Evolutionary conservation across 2,888 invertebrate species (phyloP), one percentile per base, ranked within the genome.

Genomic region (Tholera decimalis): DNA sequence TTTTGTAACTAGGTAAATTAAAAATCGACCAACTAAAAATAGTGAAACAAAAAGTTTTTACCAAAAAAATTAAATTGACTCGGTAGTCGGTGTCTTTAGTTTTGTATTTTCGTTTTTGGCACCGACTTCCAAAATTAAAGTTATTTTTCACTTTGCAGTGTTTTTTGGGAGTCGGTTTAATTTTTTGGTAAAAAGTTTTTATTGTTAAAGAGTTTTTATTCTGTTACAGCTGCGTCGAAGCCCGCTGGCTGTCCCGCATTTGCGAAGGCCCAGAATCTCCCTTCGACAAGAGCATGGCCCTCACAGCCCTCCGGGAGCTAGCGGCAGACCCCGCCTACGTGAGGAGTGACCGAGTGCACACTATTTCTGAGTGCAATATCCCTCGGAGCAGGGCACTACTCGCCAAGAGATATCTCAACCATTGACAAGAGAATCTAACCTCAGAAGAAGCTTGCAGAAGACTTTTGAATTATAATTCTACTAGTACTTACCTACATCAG

Each of bases 221-320:
- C 13, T 1, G 2, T 13, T 18, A 2, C 82, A 94, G 94, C 0
- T 95, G 95, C 58, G 85, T 95, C 0, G 95, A 95, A 88, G 87
- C 91, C 2, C 92, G 95, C 24, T 95, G 95, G 94, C 56, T 94
- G 7, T 90, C 92, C 2, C 88, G 93, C 0, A 89, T 95, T 0
- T 82, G 83, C 0, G 95, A 94, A 1, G 64, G 77, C 0, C 68
- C 75, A 0, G 93, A 95, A 66, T 13, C 49, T 0, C 94, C 93
- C 0, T 85, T 93, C 30, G 72, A 83, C 49, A 60, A 41, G 1
- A 24, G 66, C 3, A 78, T 80, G 62, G 82, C 87, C 0, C 49
- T 84, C 0, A 49, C 62, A 0, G 93, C 93, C 0, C 71, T 93
- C 1, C 2, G 7, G 0, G 84, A 88, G 18, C 79, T 95, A 1